Evolutionary conservation across 2,113 vertebrate species (phyloP).

Genomic region (Morone chrysops): DNA sequence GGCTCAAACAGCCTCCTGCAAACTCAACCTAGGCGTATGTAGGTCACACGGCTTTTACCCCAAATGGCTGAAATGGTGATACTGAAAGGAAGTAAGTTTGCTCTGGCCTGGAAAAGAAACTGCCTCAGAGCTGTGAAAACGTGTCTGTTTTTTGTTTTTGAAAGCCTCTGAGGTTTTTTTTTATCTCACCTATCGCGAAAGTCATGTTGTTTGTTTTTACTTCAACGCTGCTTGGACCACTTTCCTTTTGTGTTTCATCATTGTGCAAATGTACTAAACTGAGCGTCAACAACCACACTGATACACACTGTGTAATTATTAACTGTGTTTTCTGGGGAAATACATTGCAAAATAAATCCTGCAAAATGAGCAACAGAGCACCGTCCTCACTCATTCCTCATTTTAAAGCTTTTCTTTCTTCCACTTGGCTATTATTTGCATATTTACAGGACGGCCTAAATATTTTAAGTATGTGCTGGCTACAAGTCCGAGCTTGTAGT

Average conservation of each 20-base stretch:
- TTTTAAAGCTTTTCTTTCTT: not conserved
- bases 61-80: conserved; percentile 32
- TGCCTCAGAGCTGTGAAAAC: not conserved
- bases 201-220: not conserved
- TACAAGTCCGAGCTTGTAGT: not conserved
- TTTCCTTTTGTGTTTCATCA: conserved; percentile 10
- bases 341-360: conserved; percentile 5
- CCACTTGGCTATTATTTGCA: conserved; percentile 37
- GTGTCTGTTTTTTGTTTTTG: not conserved
- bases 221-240: not conserved
- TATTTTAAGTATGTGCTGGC: conserved; percentile 32
- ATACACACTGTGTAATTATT: conserved; percentile 3
- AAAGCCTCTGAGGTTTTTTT: not conserved
- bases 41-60: conserved; percentile 72
- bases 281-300: not conserved
- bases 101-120: conserved; percentile 23
- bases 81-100: conserved; percentile 38
- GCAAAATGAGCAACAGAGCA: not conserved
- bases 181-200: conserved; percentile 1
- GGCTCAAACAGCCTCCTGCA: conserved; percentile 6
- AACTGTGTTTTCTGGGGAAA: conserved; percentile 5
- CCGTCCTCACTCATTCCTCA: not conserved
- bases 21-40: conserved; percentile 43
- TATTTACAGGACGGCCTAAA: conserved; percentile 33
- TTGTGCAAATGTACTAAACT: not conserved